phyloP scores from a whole-genome alignment of 2,888 invertebrate species.

The Chrysina gloriosa region DNA sequence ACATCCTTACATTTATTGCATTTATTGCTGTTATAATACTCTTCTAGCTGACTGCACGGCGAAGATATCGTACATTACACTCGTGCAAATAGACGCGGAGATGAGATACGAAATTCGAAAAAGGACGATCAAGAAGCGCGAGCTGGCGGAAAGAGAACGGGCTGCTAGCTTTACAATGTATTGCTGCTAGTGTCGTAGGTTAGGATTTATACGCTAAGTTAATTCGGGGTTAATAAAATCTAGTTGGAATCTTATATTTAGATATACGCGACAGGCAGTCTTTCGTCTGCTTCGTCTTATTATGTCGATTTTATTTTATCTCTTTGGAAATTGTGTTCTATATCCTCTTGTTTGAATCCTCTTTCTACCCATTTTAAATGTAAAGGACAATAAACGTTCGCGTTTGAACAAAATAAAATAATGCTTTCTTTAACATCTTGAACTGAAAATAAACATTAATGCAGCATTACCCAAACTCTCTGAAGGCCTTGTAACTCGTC shows the following conservation, averaged over 20 bases:
- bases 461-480: too few species aligned
- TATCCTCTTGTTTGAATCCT: too few species aligned
- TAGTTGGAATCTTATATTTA: constrained; percentile 12
- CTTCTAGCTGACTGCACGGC: neutral
- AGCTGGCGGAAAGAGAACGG: neutral
- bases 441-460: too few species aligned
- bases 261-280: neutral
- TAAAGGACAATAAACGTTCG: too few species aligned
- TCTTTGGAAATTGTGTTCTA: too few species aligned
- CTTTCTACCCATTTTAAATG: too few species aligned
- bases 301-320: neutral
- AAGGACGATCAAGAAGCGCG: neutral
- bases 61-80: neutral
- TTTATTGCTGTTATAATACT: too few species aligned
- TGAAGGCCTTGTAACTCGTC: too few species aligned
- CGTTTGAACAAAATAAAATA: too few species aligned
- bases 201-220: constrained; percentile 20
- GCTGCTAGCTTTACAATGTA: constrained; percentile 4
- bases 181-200: constrained; percentile 12
- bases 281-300: neutral
- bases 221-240: constrained; percentile 21
- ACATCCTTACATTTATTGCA: too few species aligned
- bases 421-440: too few species aligned
- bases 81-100: constrained; percentile 11
- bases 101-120: neutral